Base-by-base conservation (phyloP, 2,888 invertebrate species). In the Cheilosia grossa region DNA sequence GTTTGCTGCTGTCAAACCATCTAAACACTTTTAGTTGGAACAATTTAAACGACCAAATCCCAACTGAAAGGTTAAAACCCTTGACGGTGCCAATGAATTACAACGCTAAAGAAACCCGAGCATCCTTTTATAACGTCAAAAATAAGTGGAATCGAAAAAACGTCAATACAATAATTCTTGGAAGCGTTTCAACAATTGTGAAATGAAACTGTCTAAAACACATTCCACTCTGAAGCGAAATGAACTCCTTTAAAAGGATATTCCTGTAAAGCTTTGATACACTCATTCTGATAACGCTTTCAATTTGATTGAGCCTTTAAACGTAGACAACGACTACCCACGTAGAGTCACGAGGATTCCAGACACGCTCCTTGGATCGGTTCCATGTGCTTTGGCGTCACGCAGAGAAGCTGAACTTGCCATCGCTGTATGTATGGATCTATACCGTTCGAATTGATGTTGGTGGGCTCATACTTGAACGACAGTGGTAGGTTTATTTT, bases 181-280 rank as follows among this genome's bases (percentile, higher is more conserved):
- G 63, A 63, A 30, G 19, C 7, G 21, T 63, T 63, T 63, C 63
- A 49, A 33, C 37, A 33, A 49, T 33, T 49, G 47, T 9, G 19
- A 33, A 17, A 63, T 33, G 61, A 47, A 61, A 58, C 21, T 24
- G 58, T 58, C 58, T 58, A 9, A 40, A 40, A 40, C 58, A 58
- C 40, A 58, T 58, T 9, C 13, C 40, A 47, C 9, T 19, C 9
- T 58, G 21, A 40, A n/a, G 40, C 40, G 40, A 21, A 58, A 58
- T 21, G n/a, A 40, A 58, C 15, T 58, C 58, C n/a, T 58, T 42
- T 24, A 40, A 58, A 17, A 19, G 19, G 19, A 56, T 4, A 19
- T 19, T 33, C 10, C 19, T 47, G 47, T 17, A 47, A 19, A 2
- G 17, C 47, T 17, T 47, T 47, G 17, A 10, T 19, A 19, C 47